Evolutionary conservation across 1,140 invertebrate species (phyloP), one percentile per base, ranked within the genome.

Genomic region (Magallana angulata): DNA sequence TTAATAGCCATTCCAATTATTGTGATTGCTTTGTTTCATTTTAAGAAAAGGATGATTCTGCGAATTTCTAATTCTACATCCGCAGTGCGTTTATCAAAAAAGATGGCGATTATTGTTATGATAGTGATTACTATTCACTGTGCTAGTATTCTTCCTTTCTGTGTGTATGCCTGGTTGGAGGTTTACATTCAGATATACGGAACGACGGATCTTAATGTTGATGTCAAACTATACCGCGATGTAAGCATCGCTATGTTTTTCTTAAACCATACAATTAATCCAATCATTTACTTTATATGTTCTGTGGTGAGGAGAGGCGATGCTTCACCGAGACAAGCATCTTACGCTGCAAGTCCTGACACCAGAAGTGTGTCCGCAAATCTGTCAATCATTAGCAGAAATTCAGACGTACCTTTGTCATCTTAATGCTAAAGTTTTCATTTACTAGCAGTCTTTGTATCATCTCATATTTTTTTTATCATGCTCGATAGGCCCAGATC

Each of bases 261-360:
- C 68, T 30, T 76, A 12, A 76, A 76, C 36, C 68, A 76, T 12
- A 76, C 68, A 76, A 76, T 76, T 30, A 76, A 76, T 11, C 68
- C 68, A 9, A 76, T 76, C 24, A 76, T 76, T 76, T 76, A 76
- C 68, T 76, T 76, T 76, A 12, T 76, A 11, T 76, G 68, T 18
- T 76, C 68, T 24, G 36, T 76, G 68, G 36, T 3, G 18, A 76
- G 18, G 7, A 76, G 68, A 30, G 18, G 68, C 24, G 36, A 30
- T 36, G 12, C 68, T 36, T 76, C 68, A 76, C 68, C 68, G 5
- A 18, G 68, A 36, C 68, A 36, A 30, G 12, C 24, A 0, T 30
- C n/a, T 9, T 8, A 36, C 7, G 14, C 36, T 36, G 36, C 24
- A 30, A 76, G 24, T 76, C 8, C 68, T 36, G 68, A 12, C 6